These are phyloP conservation scores for Gobionotothen gibberifrons DNA, from an alignment of 2,797 vertebrate genomes.

Conservation along the genomic window DNA sequence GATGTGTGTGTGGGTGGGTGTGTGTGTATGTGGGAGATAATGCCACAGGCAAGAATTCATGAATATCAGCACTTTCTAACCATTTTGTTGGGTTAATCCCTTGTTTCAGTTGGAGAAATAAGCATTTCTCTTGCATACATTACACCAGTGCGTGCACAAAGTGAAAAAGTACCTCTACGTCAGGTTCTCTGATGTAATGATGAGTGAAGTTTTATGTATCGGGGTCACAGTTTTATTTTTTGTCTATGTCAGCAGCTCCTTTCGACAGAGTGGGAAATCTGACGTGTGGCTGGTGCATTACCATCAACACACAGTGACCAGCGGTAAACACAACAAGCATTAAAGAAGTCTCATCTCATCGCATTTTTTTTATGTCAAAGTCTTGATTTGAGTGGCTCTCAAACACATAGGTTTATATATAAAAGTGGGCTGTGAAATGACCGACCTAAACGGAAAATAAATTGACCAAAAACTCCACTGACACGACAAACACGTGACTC, in stretches of 20 bases:
- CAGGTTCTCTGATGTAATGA: slow-evolving; percentile 56
- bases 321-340: slow-evolving; percentile 8
- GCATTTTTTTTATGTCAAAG: slow-evolving; percentile 22
- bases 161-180: slow-evolving; percentile 44
- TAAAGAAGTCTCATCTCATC: slow-evolving; percentile 24
- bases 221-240: slow-evolving; percentile 44
- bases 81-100: slow-evolving; percentile 77
- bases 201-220: slow-evolving; percentile 57
- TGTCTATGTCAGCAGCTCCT: slow-evolving; percentile 53
- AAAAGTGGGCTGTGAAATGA: slow-evolving; percentile 15
- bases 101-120: slow-evolving; percentile 73
- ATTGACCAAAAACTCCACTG: not conserved
- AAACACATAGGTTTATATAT: not conserved
- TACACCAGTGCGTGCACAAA: slow-evolving; percentile 48
- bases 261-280: slow-evolving; percentile 25
- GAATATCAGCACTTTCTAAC: slow-evolving; percentile 80
- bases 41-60: slow-evolving; percentile 77
- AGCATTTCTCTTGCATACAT: slow-evolving; percentile 69
- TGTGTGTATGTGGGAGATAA: slow-evolving; percentile 55
- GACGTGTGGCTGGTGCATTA: slow-evolving; percentile 30
- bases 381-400: not conserved
- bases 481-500: slow-evolving; percentile 27
- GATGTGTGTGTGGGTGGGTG: slow-evolving; percentile 38
- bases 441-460: not conserved
- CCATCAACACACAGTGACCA: slow-evolving; percentile 25